Evolutionary conservation across 2,113 vertebrate genomes (phyloP).

Genomic region (Scartelaos histophorus): DNA sequence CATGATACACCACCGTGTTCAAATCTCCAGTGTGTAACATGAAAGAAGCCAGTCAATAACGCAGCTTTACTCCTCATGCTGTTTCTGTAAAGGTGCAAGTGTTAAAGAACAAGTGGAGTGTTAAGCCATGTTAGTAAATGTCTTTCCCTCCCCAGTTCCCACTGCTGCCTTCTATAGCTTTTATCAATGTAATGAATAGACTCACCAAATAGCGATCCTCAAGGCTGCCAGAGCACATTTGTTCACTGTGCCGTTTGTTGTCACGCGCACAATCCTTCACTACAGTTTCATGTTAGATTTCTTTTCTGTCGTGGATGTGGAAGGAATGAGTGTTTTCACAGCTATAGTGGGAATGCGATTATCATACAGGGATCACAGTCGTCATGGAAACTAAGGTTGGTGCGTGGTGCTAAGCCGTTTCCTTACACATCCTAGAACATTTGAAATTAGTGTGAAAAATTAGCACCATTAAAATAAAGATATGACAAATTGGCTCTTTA

Average conservation of each 20-base stretch:
- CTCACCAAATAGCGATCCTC: conserved; percentile 25
- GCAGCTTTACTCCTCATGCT: background rate
- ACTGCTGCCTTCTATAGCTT: background rate
- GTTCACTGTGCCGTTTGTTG: conserved; percentile 13
- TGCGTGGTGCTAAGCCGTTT: conserved; percentile 60
- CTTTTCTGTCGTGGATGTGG: conserved; percentile 39
- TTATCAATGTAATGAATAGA: conserved; percentile 33
- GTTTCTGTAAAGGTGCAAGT: conserved; percentile 11
- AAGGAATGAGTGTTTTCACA: conserved; percentile 65
- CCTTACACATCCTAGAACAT: conserved; percentile 70
- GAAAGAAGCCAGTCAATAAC: conserved; percentile 20
- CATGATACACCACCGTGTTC: conserved; percentile 38
- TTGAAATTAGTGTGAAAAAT: conserved; percentile 73
- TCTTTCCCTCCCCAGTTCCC: background rate
- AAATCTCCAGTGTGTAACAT: conserved; percentile 40
- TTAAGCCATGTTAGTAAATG: conserved; percentile 11
- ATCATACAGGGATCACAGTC: conserved; percentile 75
- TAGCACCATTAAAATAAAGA: conserved; percentile 62
- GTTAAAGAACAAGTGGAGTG: conserved; percentile 30
- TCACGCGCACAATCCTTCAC: conserved; percentile 36
- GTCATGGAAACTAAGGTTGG: conserved; percentile 78
- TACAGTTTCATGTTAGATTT: conserved; percentile 47
- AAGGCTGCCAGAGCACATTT: conserved; percentile 29
- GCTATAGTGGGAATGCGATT: conserved; percentile 73
- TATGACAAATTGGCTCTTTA: conserved; percentile 36